These are phyloP conservation scores for Drosophila percnosoma DNA, from an alignment of 2,888 invertebrate species.

Conservation along the genomic window DNA sequence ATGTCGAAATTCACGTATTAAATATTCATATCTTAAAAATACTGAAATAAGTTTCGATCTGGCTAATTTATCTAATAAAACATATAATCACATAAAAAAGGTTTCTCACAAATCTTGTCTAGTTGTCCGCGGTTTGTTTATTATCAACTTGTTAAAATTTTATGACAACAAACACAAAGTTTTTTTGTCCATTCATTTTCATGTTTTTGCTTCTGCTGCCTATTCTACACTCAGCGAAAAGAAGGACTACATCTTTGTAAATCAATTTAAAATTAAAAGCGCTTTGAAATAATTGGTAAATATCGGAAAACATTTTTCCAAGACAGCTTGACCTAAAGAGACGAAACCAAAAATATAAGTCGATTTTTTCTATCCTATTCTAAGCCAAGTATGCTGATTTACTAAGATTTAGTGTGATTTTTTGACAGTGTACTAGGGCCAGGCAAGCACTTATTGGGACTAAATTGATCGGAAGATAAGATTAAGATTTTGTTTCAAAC, in stretches of 20 bases:
- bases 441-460: conserved; percentile 1
- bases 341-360: background rate
- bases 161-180: conserved; percentile 10
- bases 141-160: conserved; percentile 4
- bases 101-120: conserved; percentile 2
- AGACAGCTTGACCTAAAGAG: background rate
- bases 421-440: background rate
- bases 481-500: conserved; percentile 16
- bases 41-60: background rate
- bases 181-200: background rate
- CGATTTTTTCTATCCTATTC: background rate
- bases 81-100: background rate
- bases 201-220: background rate
- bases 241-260: background rate
- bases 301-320: background rate
- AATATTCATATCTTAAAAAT: background rate
- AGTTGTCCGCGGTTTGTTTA: background rate
- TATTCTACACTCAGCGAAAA: background rate
- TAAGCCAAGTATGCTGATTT: too few species aligned
- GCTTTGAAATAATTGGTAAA: background rate
- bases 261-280: background rate
- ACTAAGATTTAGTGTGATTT: background rate
- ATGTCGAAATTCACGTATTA: too few species aligned
- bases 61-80: background rate
- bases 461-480: conserved; percentile 40